These are phyloP conservation scores for human DNA, from an alignment of 2,113 vertebrate species.

Conservation along the genomic window DNA sequence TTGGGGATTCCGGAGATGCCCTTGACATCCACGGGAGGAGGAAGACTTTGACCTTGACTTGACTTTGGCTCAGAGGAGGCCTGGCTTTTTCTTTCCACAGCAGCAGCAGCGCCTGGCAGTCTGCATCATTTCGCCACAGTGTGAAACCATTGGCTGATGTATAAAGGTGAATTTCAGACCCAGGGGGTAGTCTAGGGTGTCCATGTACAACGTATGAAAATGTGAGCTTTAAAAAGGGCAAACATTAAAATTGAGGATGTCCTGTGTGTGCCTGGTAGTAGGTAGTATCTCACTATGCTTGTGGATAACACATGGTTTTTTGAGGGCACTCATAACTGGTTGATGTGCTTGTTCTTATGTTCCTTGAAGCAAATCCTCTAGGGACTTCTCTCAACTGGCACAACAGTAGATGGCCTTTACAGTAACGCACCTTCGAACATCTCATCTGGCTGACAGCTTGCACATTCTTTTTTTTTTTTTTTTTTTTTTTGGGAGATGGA, in stretches of 20 bases:
- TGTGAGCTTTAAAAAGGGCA: background rate
- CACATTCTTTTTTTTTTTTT: too few relatives aligned
- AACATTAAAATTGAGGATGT: background rate
- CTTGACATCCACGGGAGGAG: background rate
- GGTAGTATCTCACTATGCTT: background rate
- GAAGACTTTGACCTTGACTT: background rate
- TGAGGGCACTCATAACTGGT: accelerated
- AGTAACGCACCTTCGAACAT: accelerated
- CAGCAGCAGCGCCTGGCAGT: background rate
- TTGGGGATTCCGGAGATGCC: background rate
- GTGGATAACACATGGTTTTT: background rate
- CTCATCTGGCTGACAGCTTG: accelerated
- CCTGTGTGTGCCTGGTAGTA: accelerated
- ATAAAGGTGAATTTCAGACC: background rate
- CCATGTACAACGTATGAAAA: accelerated
- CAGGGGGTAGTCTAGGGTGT: background rate
- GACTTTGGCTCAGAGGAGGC: background rate
- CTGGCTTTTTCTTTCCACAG: background rate
- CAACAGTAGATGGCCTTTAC: accelerated
- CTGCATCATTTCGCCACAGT: accelerated
- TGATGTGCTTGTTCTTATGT: background rate
- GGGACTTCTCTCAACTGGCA: background rate
- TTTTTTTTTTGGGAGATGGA: too few relatives aligned
- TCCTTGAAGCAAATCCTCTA: background rate
- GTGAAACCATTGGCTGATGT: background rate